Percentiles rank a stretch among this genome's conserved stretches.
Evolutionary conservation across 1,140 invertebrate genomes (phyloP).

Genomic region (Drosophila trapezifrons): DNA sequence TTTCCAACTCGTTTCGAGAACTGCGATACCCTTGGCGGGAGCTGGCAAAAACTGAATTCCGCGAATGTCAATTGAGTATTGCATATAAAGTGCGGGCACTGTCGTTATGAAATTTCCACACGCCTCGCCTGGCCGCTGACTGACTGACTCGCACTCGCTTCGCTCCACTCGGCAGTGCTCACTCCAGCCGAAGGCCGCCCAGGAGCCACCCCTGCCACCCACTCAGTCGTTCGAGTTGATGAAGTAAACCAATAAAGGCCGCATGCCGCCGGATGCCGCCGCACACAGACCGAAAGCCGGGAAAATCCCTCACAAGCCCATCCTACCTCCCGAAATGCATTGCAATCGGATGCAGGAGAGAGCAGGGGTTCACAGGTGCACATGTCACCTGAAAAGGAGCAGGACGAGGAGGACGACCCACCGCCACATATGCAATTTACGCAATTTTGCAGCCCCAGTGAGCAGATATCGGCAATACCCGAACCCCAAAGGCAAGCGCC

Average conservation of each 20-base stretch:
- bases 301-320: constrained; percentile 48
- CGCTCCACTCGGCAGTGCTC: not conserved
- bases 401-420: constrained; percentile 1
- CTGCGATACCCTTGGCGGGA: not conserved
- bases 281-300: constrained; percentile 60
- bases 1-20: not conserved
- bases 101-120: constrained; percentile 76
- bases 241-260: constrained; percentile 79
- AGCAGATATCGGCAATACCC: constrained; percentile 52
- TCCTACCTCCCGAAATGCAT: not conserved
- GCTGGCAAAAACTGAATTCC: constrained; percentile 50
- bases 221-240: constrained; percentile 69
- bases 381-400: constrained; percentile 70
- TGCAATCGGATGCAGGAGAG: constrained; percentile 16
- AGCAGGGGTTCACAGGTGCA: constrained; percentile 40
- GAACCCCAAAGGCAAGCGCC: too few relatives aligned
- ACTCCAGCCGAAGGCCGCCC: too few relatives aligned
- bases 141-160: constrained; percentile 26
- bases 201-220: constrained; percentile 1
- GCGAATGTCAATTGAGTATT: constrained; percentile 80
- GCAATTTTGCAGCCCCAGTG: constrained; percentile 76
- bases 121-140: constrained; percentile 57
- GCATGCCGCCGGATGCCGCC: constrained; percentile 64
- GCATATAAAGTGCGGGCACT: constrained; percentile 63
- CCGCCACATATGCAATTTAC: constrained; percentile 66